These are phyloP conservation scores for Drosophila pseudoananassae DNA, from an alignment of 1,140 invertebrate genomes.

Conservation along the genomic window DNA sequence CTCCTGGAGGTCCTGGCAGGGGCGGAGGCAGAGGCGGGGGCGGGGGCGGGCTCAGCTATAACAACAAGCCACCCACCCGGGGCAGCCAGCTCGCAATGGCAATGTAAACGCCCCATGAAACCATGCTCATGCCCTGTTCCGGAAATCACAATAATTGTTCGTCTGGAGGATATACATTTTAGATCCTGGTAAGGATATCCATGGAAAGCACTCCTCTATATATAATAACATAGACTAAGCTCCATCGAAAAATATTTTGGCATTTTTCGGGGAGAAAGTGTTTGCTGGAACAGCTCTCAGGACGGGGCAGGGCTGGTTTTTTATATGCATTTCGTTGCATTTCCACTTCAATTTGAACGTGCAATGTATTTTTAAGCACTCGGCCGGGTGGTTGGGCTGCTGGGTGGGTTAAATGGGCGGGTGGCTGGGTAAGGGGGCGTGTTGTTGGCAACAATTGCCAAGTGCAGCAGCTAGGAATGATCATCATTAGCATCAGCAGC, in stretches of 20 bases:
- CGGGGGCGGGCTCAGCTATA: too few species aligned
- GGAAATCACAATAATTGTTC: neutral
- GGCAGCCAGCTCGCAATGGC: neutral
- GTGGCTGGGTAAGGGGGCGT: neutral
- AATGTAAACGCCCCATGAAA: constrained; percentile 12
- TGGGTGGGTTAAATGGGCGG: constrained; percentile 5
- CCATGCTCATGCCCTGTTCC: neutral
- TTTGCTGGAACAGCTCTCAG: neutral
- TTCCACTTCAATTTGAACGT: constrained; percentile 79
- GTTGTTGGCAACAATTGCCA: constrained; percentile 72
- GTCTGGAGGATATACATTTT: neutral
- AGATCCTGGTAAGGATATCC: neutral
- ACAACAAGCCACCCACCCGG: constrained; percentile 4
- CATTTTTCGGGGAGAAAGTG: constrained; percentile 22
- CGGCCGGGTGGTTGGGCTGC: constrained; percentile 4
- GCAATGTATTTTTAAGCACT: constrained; percentile 79
- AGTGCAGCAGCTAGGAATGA: constrained; percentile 56
- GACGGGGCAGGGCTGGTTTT: constrained; percentile 25
- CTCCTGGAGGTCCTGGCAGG: neutral
- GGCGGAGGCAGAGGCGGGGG: neutral
- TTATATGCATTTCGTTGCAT: constrained; percentile 69
- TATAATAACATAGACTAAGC: neutral
- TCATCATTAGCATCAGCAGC: constrained; percentile 33
- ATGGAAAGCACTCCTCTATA: too few species aligned
- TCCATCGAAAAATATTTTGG: neutral